phyloP scores from a whole-genome alignment of 1,140 invertebrate species.

The Homarus americanus region DNA sequence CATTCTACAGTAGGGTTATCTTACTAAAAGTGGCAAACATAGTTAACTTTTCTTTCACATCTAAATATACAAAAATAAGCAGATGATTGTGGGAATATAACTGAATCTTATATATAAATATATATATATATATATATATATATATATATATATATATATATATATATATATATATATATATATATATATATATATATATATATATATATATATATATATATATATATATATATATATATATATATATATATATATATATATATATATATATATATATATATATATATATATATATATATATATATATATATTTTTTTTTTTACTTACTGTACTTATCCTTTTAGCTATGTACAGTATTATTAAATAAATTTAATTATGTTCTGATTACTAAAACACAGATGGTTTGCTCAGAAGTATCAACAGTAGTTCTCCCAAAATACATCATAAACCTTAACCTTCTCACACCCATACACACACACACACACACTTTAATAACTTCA shows the following conservation, averaged over 20 bases:
- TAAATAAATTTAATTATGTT: background rate
- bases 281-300: constrained; percentile 34
- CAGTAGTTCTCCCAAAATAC: no score
- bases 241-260: constrained; percentile 47
- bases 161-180: constrained; percentile 33
- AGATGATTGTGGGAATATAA: no score
- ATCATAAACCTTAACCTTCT: background rate
- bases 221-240: no score
- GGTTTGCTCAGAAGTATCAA: background rate
- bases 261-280: constrained; percentile 39
- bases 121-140: no score
- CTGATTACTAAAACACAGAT: background rate
- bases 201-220: constrained; percentile 31
- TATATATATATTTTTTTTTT: constrained; percentile 32
- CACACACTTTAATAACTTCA: background rate
- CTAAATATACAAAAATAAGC: no score
- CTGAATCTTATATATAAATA: no score
- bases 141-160: no score
- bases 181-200: constrained; percentile 38
- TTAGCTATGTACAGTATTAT: no score
- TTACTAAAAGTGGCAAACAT: no score
- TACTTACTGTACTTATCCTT: background rate
- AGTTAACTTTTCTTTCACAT: no score
- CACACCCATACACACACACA: background rate
- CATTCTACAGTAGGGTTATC: no score